phyloP scores from a whole-genome alignment of 2,888 invertebrate species.

The Pyrochroa serraticornis region DNA sequence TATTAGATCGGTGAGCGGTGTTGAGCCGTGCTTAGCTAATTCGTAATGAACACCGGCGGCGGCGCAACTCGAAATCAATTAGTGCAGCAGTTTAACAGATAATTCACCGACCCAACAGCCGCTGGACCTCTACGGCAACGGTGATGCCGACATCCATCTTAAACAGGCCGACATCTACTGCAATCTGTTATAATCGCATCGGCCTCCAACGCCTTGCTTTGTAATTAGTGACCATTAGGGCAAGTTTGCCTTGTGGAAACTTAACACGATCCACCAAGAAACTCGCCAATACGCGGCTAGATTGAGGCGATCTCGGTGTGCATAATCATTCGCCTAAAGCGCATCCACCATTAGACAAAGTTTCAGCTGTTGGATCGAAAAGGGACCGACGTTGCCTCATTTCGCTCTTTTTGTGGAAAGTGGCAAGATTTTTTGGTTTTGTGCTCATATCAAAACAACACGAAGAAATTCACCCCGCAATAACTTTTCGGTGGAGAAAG shows the following conservation, averaged over 20 bases:
- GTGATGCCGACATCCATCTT: conserved; percentile 10
- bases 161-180: conserved; percentile 12
- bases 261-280: neutral
- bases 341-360: too few species aligned
- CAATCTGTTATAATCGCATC: conserved; percentile 24
- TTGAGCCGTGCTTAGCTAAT: conserved; percentile 37
- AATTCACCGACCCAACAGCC: conserved; percentile 33
- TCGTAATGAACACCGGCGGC: conserved; percentile 36
- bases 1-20: conserved; percentile 31
- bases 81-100: conserved; percentile 36
- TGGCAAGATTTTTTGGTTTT: too few species aligned
- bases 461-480: too few species aligned
- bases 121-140: conserved; percentile 17
- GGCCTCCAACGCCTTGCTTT: conserved; percentile 1
- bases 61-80: conserved; percentile 36
- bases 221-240: conserved; percentile 5
- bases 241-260: neutral
- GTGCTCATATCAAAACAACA: too few species aligned
- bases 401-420: too few species aligned
- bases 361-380: too few species aligned
- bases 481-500: too few species aligned
- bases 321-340: too few species aligned
- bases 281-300: neutral
- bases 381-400: too few species aligned
- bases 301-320: neutral